A percentile compares a stretch with the other conserved stretches of the same genome.
phyloP scores from a whole-genome alignment of 2,113 vertebrate genomes.

The Paramormyrops kingsleyae region DNA sequence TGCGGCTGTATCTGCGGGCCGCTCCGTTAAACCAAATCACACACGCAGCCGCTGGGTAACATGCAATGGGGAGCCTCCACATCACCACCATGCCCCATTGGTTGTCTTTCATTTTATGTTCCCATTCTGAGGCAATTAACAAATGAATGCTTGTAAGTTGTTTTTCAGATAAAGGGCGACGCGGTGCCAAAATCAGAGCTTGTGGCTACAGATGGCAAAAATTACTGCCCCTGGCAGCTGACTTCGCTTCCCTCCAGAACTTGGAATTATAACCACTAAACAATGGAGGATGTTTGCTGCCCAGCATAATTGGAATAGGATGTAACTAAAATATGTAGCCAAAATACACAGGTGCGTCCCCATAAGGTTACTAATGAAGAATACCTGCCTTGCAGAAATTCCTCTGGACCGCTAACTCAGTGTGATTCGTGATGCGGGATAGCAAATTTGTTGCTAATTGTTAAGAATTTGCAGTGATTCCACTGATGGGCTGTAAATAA shows the following conservation, averaged over 20 bases:
- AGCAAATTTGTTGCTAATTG: constrained; percentile 20
- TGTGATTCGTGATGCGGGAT: constrained; percentile 22
- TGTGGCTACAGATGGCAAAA: constrained; percentile 43
- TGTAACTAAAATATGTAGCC: constrained; percentile 8
- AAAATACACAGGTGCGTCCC: constrained; percentile 26
- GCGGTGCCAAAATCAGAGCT: not conserved
- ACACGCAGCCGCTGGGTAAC: not conserved
- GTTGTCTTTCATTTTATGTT: not conserved
- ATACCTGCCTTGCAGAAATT: constrained; percentile 9
- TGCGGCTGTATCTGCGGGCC: not conserved
- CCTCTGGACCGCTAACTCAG: not conserved
- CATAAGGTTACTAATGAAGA: constrained; percentile 28
- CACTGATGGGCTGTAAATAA: not conserved
- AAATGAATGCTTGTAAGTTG: not conserved
- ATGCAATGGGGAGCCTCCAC: not conserved
- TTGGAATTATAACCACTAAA: constrained; percentile 37
- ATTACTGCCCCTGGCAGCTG: constrained; percentile 47
- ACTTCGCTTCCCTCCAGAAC: constrained; percentile 34
- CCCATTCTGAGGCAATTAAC: not conserved
- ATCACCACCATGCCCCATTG: too few relatives aligned
- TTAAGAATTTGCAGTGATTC: not conserved
- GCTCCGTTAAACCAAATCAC: not conserved
- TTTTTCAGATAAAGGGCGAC: not conserved
- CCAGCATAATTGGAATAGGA: constrained; percentile 27
- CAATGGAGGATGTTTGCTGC: constrained; percentile 33